A percentile compares a stretch with the other conserved stretches of the same genome.
phyloP scores from a whole-genome alignment of 2,888 invertebrate genomes.

The Deroplatys truncata region DNA sequence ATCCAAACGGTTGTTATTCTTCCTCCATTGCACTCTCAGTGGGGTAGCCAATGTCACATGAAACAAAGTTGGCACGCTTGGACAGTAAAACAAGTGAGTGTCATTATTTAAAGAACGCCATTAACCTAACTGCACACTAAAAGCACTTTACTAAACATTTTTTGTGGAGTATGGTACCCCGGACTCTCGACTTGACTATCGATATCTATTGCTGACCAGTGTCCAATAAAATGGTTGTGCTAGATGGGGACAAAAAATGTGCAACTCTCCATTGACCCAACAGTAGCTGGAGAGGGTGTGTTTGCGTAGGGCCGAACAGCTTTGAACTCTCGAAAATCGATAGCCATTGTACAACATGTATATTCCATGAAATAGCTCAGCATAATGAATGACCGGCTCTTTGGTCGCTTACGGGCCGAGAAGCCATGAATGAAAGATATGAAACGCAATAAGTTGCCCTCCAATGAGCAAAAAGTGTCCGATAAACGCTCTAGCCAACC shows the following conservation, averaged over 20 bases:
- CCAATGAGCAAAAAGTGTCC: not conserved
- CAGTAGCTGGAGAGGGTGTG: not conserved
- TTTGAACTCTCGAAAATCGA: not conserved
- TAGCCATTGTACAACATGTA: not conserved
- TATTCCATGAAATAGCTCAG: not conserved
- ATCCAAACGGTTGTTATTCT: not conserved
- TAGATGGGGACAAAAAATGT: not conserved
- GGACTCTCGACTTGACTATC: not conserved
- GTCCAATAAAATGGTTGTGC: not conserved
- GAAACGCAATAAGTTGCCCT: not conserved
- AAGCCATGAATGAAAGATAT: not conserved
- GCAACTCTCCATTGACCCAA: not conserved
- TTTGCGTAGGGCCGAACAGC: not conserved
- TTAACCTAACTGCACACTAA: not conserved
- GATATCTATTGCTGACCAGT: not conserved
- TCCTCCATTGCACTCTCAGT: not conserved
- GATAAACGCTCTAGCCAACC: not conserved
- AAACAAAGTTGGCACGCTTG: not conserved
- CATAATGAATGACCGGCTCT: not conserved
- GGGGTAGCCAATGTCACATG: not conserved
- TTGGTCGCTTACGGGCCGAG: not conserved
- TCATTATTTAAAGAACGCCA: not conserved
- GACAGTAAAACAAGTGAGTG: not conserved
- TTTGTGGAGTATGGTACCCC: not conserved
- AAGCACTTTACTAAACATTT: not conserved